These are phyloP conservation scores for Manduca sexta DNA, from an alignment of 1,140 invertebrate species.

Conservation along the genomic window DNA sequence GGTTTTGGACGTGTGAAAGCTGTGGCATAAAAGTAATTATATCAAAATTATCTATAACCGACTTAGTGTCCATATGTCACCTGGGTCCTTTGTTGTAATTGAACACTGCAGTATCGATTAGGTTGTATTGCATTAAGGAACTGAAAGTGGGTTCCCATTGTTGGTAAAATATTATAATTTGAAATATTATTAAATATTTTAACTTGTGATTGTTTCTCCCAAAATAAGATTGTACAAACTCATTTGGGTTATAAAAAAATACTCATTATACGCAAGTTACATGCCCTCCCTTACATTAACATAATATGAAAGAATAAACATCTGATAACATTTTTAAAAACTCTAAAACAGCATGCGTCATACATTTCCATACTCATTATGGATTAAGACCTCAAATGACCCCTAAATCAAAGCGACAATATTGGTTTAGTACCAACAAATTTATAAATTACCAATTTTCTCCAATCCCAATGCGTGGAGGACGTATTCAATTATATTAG, in stretches of 20 bases:
- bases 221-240: no score
- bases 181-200: no score
- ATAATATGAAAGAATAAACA: no score
- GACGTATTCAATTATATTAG: conserved; percentile 7
- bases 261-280: not conserved
- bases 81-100: no score
- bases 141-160: no score
- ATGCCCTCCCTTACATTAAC: not conserved
- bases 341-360: no score
- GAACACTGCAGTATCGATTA: no score
- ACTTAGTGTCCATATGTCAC: no score
- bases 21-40: not conserved
- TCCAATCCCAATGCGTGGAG: not conserved
- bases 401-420: not conserved
- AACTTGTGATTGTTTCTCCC: no score
- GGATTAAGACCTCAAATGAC: not conserved
- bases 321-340: no score
- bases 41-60: not conserved
- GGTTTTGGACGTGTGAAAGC: not conserved
- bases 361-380: not conserved
- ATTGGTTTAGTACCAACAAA: not conserved
- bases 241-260: not conserved
- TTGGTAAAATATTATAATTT: no score
- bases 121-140: no score
- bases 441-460: conserved; percentile 2